Evolutionary conservation across 2,113 vertebrate species (phyloP), one percentile per base, ranked within the genome.

Genomic region (Orthonyx spaldingii): DNA sequence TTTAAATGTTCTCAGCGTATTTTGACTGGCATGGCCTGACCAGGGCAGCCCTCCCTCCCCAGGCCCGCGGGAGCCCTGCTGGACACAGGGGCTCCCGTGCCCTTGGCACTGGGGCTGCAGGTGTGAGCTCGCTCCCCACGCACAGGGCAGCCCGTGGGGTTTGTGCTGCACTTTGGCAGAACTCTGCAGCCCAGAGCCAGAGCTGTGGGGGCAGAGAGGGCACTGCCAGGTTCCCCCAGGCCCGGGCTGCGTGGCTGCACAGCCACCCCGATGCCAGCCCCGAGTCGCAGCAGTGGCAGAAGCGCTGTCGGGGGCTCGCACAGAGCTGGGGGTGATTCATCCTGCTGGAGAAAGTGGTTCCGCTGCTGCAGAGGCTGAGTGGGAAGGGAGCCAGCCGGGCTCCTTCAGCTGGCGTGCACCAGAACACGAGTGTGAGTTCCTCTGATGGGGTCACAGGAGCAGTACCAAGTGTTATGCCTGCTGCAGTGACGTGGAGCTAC

Each of bases 361-460:
- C 72, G 6, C 35, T 57, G 53, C 35, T 57, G 87, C 87, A 57
- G n/a, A 59, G 77, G 37, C 72, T 91, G 89, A 80, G 87, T 55
- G 70, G 87, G 93, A 64, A 61, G 57, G 46, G 19, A 83, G 90
- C 91, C 94, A 91, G 96, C 84, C 50, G 90, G 63, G 87, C 61
- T 72, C 64, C 55, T 57, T 35, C 90, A 56, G 3, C 53, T 50
- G n/a, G 10, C 0, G 0, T 21, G 59, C 84, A 22, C 65, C 70
- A n/a, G 69, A 65, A 69, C 42, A 32, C 0, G 74, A 59, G 69
- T 37, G 72, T 20, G 50, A 93, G 81, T 6, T 86, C 42, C 28
- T 93, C 7, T 53, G 42, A 6, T 55, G 84, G 84, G 78, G 81
- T 82, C 89, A 61, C 72, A 30, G 65, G 46, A 82, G 52, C 80